phyloP scores from a whole-genome alignment of 2,888 invertebrate genomes.

The Trypoxylon attenuatum region DNA sequence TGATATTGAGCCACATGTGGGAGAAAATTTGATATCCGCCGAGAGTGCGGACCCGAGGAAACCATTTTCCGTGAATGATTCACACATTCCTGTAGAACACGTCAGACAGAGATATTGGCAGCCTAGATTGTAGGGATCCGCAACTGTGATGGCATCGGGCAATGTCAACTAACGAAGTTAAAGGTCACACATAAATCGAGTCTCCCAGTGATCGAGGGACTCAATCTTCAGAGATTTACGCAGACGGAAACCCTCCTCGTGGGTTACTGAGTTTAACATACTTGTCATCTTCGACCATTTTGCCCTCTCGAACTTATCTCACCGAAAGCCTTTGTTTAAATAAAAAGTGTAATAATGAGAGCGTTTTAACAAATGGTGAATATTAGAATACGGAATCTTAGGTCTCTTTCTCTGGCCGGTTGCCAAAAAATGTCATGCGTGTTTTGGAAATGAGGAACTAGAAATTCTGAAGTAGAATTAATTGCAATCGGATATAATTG shows the following conservation, averaged over 20 bases:
- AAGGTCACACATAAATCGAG: constrained; percentile 38
- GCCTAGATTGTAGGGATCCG: not conserved
- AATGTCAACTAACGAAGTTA: constrained; percentile 26
- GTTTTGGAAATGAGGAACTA: not conserved
- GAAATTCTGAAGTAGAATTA: not conserved
- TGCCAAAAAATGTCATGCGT: not conserved
- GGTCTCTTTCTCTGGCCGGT: not conserved
- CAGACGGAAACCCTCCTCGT: not conserved
- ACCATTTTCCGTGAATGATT: not conserved
- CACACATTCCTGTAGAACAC: not conserved
- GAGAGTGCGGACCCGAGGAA: not conserved
- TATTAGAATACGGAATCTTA: not conserved
- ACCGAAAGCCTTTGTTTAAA: too few relatives aligned
- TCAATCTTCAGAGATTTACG: constrained; percentile 13
- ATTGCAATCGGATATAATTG: not conserved
- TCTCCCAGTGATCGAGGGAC: not conserved
- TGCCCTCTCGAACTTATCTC: too few relatives aligned
- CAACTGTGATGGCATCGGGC: not conserved
- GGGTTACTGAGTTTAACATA: too few relatives aligned
- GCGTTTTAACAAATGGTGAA: not conserved
- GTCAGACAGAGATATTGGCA: constrained; percentile 14
- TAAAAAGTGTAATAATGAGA: not conserved
- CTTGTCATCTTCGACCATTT: too few relatives aligned
- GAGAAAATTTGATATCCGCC: not conserved
- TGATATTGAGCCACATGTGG: not conserved